These are phyloP conservation scores for Phasia obesa DNA, from an alignment of 2,888 invertebrate species.

Conservation along the genomic window DNA sequence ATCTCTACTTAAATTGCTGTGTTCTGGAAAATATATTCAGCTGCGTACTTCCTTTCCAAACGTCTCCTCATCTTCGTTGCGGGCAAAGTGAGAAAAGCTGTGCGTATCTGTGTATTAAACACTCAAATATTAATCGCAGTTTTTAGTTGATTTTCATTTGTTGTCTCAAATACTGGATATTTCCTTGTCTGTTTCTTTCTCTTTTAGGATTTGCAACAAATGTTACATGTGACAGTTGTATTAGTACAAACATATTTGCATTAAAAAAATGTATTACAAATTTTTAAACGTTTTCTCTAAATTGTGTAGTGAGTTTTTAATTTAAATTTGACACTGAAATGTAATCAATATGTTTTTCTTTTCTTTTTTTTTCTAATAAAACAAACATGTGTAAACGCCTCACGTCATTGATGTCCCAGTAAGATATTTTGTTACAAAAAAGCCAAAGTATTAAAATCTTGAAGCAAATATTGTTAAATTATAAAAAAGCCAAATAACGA, in stretches of 20 bases:
- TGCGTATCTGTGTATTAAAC: not conserved
- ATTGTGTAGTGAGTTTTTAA: slow-evolving; percentile 40
- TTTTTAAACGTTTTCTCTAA: slow-evolving; percentile 36
- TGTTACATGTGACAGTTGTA: slow-evolving; percentile 63
- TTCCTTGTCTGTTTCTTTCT: not conserved
- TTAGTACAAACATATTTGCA: slow-evolving; percentile 22
- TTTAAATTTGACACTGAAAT: slow-evolving; percentile 58
- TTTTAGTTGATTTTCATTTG: slow-evolving; percentile 38
- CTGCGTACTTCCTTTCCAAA: slow-evolving; percentile 41
- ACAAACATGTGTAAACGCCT: slow-evolving; percentile 42
- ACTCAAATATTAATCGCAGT: slow-evolving; percentile 32
- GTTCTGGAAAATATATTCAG: slow-evolving; percentile 45
- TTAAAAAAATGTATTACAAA: slow-evolving; percentile 30
- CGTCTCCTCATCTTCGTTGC: slow-evolving; percentile 17
- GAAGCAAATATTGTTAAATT: too few relatives aligned
- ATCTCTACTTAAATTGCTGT: too few relatives aligned
- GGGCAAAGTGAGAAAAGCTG: not conserved
- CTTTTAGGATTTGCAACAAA: slow-evolving; percentile 23
- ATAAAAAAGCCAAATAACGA: too few relatives aligned
- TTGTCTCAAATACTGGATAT: slow-evolving; percentile 21
- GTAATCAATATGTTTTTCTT: slow-evolving; percentile 48
- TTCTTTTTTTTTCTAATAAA: not conserved
- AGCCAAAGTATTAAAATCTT: too few relatives aligned
- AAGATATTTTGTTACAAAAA: too few relatives aligned
- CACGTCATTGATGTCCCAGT: slow-evolving; percentile 4